phyloP scores from a whole-genome alignment of 2,888 invertebrate genomes.

The Dendrolimus houi region DNA sequence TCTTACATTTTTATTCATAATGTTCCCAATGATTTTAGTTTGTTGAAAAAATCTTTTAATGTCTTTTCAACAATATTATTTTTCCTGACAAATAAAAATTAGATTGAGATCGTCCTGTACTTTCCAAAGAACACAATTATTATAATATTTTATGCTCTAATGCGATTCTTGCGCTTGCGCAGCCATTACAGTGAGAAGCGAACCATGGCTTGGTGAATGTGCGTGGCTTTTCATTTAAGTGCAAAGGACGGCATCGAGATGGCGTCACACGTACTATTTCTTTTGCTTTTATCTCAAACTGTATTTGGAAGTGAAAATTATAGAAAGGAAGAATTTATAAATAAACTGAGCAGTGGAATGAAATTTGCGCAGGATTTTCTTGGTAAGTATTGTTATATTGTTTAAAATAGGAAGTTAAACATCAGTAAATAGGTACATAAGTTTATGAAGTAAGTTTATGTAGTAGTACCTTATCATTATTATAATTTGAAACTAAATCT shows the following conservation, averaged over 20 bases:
- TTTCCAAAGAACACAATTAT: slow-evolving; percentile 26
- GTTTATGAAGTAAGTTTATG: no score
- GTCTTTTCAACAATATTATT: no score
- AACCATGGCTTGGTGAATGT: slow-evolving; percentile 31
- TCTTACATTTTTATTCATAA: slow-evolving; percentile 13
- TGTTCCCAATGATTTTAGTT: neutral
- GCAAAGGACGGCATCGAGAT: slow-evolving; percentile 38
- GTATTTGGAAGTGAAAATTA: slow-evolving; percentile 30
- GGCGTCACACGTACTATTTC: slow-evolving; percentile 42
- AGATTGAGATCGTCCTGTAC: slow-evolving; percentile 34
- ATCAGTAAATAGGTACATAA: no score
- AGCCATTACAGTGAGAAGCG: slow-evolving; percentile 45
- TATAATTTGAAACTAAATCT: no score
- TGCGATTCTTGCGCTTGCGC: slow-evolving; percentile 44
- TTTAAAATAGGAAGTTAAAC: neutral
- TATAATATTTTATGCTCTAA: slow-evolving; percentile 45
- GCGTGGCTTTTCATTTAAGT: slow-evolving; percentile 35
- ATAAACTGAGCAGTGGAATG: slow-evolving; percentile 54
- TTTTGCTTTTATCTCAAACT: slow-evolving; percentile 30
- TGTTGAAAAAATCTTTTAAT: neutral
- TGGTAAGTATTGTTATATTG: slow-evolving; percentile 34
- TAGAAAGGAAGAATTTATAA: slow-evolving; percentile 46
- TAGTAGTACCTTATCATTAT: no score
- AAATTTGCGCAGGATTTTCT: slow-evolving; percentile 61
- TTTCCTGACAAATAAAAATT: neutral